A percentile compares a stretch with the other conserved stretches of the same genome.
These are phyloP conservation scores for Typhlichthys eigenmanni DNA, from an alignment of 2,797 vertebrate species.

Conservation along the genomic window DNA sequence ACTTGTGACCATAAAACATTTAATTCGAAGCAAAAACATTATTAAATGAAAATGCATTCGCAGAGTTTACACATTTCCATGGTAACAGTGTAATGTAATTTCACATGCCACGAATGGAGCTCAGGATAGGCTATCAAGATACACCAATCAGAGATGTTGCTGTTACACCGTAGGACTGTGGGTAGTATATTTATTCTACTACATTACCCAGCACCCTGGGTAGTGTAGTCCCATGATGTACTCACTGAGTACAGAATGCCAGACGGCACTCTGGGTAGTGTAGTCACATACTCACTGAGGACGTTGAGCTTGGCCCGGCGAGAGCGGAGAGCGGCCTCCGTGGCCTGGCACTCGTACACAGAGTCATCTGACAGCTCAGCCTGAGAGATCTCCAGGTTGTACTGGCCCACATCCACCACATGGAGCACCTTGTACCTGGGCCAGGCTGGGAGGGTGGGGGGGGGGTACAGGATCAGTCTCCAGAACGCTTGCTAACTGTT, in stretches of 20 bases:
- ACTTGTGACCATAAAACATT: too few relatives aligned
- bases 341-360: slow-evolving; percentile 93
- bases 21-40: too few relatives aligned
- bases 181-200: too few relatives aligned
- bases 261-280: not conserved
- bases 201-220: not conserved
- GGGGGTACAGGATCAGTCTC: too few relatives aligned
- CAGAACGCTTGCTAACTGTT: too few relatives aligned
- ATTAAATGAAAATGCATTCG: too few relatives aligned
- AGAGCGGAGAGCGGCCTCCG: slow-evolving; percentile 90
- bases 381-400: slow-evolving; percentile 90
- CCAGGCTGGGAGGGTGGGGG: slow-evolving; percentile 79
- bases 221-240: not conserved
- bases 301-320: slow-evolving; percentile 90
- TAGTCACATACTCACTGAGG: slow-evolving; percentile 80
- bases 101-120: too few relatives aligned
- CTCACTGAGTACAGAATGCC: not conserved
- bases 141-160: too few relatives aligned
- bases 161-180: too few relatives aligned
- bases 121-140: too few relatives aligned
- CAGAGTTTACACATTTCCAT: too few relatives aligned
- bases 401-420: slow-evolving; percentile 86
- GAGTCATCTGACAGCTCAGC: slow-evolving; percentile 91
- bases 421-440: slow-evolving; percentile 88
- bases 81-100: too few relatives aligned